A percentile compares a stretch with the other conserved stretches of the same genome.
Conservation (phyloP, 2,797 vertebrate genomes). For the Melanotaenia maccullochi region DNA sequence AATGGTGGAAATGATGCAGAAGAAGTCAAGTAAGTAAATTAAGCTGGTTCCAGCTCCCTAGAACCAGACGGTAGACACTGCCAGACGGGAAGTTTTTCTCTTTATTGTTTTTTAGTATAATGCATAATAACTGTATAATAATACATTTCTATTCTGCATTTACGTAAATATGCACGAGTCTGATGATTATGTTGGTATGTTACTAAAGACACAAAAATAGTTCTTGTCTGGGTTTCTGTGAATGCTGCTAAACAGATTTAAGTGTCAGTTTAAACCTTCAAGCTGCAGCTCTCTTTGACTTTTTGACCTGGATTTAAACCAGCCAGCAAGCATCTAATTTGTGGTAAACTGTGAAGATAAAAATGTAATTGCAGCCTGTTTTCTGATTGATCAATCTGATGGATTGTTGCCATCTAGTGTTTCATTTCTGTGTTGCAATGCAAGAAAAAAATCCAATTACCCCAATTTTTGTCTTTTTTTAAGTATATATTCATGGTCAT, state of each 20-base stretch:
- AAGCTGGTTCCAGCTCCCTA: constrained; percentile 25
- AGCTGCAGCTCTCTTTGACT: too few relatives aligned
- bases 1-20: constrained; percentile 54
- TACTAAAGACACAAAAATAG: background rate
- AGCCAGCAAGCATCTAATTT: constrained; percentile 22
- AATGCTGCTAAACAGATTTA: background rate
- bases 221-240: background rate
- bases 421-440: constrained; percentile 23
- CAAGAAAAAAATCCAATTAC: background rate
- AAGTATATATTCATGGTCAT: too few relatives aligned
- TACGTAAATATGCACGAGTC: background rate
- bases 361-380: background rate
- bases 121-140: background rate
- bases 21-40: constrained; percentile 51
- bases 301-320: background rate
- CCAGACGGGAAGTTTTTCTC: constrained; percentile 11
- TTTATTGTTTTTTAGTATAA: background rate
- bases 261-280: background rate
- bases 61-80: constrained; percentile 53
- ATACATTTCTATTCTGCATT: background rate
- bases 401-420: constrained; percentile 67
- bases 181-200: background rate
- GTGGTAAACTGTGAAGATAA: constrained; percentile 14
- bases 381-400: background rate
- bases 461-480: too few relatives aligned